phyloP scores from a whole-genome alignment of 2,797 vertebrate species.

The Carapus acus region DNA sequence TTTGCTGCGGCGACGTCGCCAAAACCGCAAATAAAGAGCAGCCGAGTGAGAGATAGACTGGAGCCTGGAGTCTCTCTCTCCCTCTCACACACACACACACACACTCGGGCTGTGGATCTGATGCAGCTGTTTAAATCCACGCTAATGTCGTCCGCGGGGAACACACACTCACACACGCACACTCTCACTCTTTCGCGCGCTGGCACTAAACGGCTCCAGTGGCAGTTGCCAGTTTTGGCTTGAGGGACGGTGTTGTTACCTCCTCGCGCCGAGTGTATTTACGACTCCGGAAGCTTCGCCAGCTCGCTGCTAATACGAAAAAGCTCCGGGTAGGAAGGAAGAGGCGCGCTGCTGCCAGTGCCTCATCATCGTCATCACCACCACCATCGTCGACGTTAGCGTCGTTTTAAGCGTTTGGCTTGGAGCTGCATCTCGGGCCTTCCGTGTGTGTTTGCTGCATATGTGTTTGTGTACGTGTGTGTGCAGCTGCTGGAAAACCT shows the following conservation, averaged over 20 bases:
- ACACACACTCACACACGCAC: too few species aligned
- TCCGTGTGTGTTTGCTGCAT: conserved; percentile 3
- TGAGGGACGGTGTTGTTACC: conserved; percentile 31
- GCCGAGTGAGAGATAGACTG: conserved; percentile 58
- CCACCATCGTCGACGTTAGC: too few species aligned
- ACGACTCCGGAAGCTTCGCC: conserved; percentile 56
- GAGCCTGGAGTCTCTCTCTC: conserved; percentile 41
- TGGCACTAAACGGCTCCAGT: conserved; percentile 45
- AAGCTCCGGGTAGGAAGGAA: conserved; percentile 57
- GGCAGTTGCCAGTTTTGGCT: conserved; percentile 49
- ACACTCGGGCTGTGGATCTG: conserved; percentile 37
- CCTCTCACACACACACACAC: conserved; percentile 35
- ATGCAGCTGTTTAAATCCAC: conserved; percentile 62
- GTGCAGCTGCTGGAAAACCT: conserved; percentile 11
- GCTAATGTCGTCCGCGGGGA: conserved; percentile 62
- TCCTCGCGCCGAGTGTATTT: conserved; percentile 52
- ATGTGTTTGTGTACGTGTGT: conserved; percentile 9
- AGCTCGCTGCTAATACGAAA: conserved; percentile 50
- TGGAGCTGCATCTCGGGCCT: conserved; percentile 14
- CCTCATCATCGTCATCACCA: conserved; percentile 42
- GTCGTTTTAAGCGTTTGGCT: conserved; percentile 31
- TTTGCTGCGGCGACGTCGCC: conserved; percentile 58
- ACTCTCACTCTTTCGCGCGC: too few species aligned
- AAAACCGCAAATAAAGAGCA: conserved; percentile 69
- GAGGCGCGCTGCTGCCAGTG: conserved; percentile 35